Conservation (phyloP, 2,797 vertebrate species). For the Manis pentadactyla region DNA sequence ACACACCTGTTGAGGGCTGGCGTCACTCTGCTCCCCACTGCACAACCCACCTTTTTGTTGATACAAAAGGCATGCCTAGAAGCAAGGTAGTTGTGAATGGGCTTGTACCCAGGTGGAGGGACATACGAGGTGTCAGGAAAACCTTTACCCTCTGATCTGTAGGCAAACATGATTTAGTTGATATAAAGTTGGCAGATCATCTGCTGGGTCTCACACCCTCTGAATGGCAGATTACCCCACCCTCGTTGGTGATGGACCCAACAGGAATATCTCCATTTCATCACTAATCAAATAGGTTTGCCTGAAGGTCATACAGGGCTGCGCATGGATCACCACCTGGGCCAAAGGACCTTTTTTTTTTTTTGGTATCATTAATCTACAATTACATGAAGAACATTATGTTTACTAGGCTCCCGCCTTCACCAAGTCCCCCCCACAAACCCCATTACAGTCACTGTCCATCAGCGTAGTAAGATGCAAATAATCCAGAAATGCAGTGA, state of each 20-base stretch:
- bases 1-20: neutral
- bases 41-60: neutral
- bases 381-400: no score
- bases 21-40: neutral
- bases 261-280: neutral
- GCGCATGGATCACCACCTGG: neutral
- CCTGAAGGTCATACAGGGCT: neutral
- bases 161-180: neutral
- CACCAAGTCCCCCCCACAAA: no score
- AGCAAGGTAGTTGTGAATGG: neutral
- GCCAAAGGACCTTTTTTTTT: neutral
- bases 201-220: neutral
- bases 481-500: no score
- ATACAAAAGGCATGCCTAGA: neutral
- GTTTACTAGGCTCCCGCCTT: no score
- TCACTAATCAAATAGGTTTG: neutral
- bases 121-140: neutral
- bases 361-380: no score
- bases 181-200: neutral
- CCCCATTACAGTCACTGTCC: no score
- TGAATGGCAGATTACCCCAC: neutral
- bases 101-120: neutral
- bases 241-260: neutral
- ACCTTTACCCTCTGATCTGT: neutral
- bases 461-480: no score